Evolutionary conservation across 2,888 invertebrate genomes (phyloP).

Genomic region (Beris chalybata): DNA sequence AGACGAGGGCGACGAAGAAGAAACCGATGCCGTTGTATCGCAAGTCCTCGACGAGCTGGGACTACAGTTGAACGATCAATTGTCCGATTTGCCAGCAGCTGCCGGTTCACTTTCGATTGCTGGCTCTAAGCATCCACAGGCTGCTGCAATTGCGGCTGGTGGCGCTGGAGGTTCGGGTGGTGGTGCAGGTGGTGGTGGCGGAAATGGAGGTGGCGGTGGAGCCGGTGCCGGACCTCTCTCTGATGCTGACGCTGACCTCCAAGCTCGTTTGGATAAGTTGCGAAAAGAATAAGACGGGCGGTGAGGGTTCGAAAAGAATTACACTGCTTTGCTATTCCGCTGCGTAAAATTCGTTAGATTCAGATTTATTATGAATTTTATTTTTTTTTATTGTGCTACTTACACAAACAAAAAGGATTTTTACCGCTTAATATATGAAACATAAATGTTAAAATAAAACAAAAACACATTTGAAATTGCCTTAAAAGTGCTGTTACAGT

Average conservation of each 20-base stretch:
- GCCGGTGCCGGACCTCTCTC: conserved; percentile 60
- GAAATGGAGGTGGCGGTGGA: conserved; percentile 54
- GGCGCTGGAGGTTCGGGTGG: conserved; percentile 54
- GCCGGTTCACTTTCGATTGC: conserved; percentile 62
- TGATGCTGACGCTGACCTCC: conserved; percentile 96
- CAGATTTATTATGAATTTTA: too few species aligned
- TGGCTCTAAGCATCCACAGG: conserved; percentile 65
- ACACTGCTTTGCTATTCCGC: background rate
- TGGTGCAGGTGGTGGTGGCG: conserved; percentile 52
- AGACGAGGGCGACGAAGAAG: conserved; percentile 96
- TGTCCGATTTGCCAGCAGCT: conserved; percentile 80
- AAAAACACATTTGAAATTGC: too few species aligned
- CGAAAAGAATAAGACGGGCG: conserved; percentile 70
- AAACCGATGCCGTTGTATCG: conserved; percentile 92
- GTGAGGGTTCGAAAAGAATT: background rate
- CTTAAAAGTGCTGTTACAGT: too few species aligned
- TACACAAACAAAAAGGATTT: too few species aligned
- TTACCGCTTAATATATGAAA: too few species aligned
- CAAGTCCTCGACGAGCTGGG: conserved; percentile 98
- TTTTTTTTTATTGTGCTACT: too few species aligned
- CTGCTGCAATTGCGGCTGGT: conserved; percentile 59
- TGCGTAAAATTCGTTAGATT: conserved; percentile 15
- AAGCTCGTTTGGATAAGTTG: conserved; percentile 93
- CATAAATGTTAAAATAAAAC: too few species aligned
- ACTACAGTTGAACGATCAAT: conserved; percentile 88